Evolutionary conservation across 2,888 invertebrate genomes (phyloP).

Genomic region (Mesopsocus fuscifrons): DNA sequence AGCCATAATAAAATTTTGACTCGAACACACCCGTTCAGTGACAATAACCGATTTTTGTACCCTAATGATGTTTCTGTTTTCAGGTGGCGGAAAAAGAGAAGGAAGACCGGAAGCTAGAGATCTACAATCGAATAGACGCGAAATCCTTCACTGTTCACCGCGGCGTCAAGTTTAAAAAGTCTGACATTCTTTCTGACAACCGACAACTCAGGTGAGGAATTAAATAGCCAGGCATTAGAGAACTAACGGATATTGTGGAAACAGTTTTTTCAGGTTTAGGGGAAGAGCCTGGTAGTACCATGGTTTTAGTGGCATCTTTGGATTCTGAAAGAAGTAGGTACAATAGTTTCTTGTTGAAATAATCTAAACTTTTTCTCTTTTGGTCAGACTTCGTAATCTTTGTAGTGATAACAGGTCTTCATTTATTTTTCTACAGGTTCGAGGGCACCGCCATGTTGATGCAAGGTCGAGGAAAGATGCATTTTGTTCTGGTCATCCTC

Average conservation of each 20-base stretch:
- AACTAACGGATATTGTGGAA: conserved; percentile 2
- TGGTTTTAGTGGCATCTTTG: too few relatives aligned
- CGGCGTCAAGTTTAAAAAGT: conserved; percentile 82
- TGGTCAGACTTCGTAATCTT: too few relatives aligned
- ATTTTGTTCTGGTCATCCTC: conserved; percentile 71
- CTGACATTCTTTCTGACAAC: conserved; percentile 68
- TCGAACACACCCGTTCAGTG: too few relatives aligned
- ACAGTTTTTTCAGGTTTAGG: conserved; percentile 4
- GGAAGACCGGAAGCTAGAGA: conserved; percentile 74
- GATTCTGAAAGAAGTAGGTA: too few relatives aligned
- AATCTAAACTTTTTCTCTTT: too few relatives aligned
- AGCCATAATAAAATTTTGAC: too few relatives aligned
- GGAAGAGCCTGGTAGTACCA: too few relatives aligned
- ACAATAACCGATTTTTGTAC: too few relatives aligned
- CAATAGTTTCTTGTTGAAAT: too few relatives aligned
- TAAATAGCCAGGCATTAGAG: background rate
- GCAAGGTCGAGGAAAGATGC: conserved; percentile 82
- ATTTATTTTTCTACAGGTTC: conserved; percentile 31
- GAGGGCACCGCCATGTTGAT: conserved; percentile 78
- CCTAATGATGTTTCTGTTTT: conserved; percentile 42
- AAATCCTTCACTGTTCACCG: conserved; percentile 75
- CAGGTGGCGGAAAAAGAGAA: conserved; percentile 85
- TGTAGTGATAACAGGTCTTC: too few relatives aligned
- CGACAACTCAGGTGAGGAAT: conserved; percentile 48
- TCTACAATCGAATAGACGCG: conserved; percentile 80